Evolutionary conservation across 2,888 invertebrate genomes (phyloP).

Genomic region (Listrodromus nycthemerus): DNA sequence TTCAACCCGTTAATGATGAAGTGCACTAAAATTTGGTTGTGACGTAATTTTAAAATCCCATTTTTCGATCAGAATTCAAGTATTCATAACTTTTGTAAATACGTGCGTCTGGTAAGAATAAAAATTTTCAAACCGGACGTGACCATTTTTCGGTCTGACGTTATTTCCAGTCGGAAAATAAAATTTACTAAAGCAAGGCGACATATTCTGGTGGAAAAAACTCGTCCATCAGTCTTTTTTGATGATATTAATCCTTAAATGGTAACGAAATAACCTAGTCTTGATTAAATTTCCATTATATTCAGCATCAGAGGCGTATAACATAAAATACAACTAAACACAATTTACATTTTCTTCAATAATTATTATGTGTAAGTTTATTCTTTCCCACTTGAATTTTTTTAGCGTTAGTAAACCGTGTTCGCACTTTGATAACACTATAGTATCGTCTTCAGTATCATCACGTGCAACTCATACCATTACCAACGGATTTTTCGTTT

Average conservation of each 20-base stretch:
- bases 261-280: conserved; percentile 33
- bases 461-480: conserved; percentile 42
- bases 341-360: conserved; percentile 75
- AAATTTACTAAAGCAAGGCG: too few species aligned
- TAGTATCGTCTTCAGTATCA: conserved; percentile 45
- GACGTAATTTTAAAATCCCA: too few species aligned
- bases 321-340: conserved; percentile 82
- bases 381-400: conserved; percentile 54
- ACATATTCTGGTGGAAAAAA: neutral
- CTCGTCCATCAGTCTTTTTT: neutral
- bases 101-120: too few species aligned
- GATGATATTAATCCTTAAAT: neutral
- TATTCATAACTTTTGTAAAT: too few species aligned
- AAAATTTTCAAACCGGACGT: too few species aligned
- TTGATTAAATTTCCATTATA: conserved; percentile 80
- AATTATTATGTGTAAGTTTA: conserved; percentile 62
- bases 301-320: conserved; percentile 80
- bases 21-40: too few species aligned
- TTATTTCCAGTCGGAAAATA: too few species aligned
- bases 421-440: conserved; percentile 50
- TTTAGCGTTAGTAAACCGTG: conserved; percentile 58
- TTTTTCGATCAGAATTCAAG: too few species aligned
- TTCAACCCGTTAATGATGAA: too few species aligned
- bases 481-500: conserved; percentile 47
- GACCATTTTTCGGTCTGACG: too few species aligned